Evolutionary conservation across 2,797 vertebrate species (phyloP), one percentile per base, ranked within the genome.

Genomic region (Urophycis tenuis): DNA sequence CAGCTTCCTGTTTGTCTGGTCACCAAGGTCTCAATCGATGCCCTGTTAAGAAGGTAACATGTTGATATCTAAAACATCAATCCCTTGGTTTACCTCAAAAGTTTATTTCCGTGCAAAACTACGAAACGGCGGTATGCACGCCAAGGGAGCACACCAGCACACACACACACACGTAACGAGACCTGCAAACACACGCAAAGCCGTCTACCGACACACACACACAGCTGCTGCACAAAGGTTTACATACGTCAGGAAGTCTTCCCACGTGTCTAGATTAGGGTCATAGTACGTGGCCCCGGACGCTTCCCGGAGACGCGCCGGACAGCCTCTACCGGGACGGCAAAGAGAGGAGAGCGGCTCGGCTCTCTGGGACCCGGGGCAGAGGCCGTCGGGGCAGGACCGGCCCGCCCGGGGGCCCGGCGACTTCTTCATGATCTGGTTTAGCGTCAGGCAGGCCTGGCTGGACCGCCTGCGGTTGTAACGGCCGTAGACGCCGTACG

Each of bases 201-300:
- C 33, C 7, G 33, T 7, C 25, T 31, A 49, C 14, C 35, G 7
- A 60, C 49, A n/a, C 49, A 60, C 14, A 15, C 41, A 15, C 41
- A 15, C 41, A 15, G 14, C 17, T 34, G 71, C 15, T n/a, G 36
- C 25, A 32, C 69, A n/a, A 19, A 14, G 1, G 22, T 33, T 75
- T 95, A 96, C 95, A 92, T 96, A 97, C 95, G 87, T 94, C 79
- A 96, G 89, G 84, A 93, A 92, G 88, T 92, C 86, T 72, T 90
- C 95, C 94, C 94, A 96, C 80, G 93, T 81, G 0, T 95, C 94
- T 33, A 84, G 81, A 19, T 78, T 88, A 6, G 82, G 76, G 75
- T 91, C 86, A 72, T 91, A 91, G 83, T 88, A 89, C 11, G 85
- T 85, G 73, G 77, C 79, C 39, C 75, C 87, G 78, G 81, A 80